Base-by-base conservation (phyloP, 2,888 invertebrate species). In the Alloscopus bannaensis region DNA sequence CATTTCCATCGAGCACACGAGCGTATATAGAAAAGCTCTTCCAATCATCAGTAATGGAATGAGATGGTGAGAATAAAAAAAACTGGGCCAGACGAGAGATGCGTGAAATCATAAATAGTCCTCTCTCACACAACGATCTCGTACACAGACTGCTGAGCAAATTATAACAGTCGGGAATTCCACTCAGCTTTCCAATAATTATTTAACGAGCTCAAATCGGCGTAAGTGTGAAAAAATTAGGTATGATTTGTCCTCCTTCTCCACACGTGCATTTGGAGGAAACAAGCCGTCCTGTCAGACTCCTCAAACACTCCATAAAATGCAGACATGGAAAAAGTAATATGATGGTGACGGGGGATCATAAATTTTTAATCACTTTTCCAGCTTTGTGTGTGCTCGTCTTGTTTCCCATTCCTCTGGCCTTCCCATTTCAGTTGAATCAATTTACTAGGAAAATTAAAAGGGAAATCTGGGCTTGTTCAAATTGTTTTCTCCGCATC, bases 11-110 rank as follows among this genome's bases (percentile, higher is more conserved):
- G 42, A 62, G 36, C 6, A n/a, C 45, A n/a, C n/a, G n/a, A n/a
- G n/a, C 45, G 59, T 42, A 4, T 24, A 8, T n/a, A 1, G 3
- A 42, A 3, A 26, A 42, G 42, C 16, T n/a, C 45, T 64, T 45
- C 8, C 62, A 64, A 64, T 64, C 62, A 42, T 24, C 4, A 24
- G 24, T 64, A 45, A 42, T 64, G 22, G 29, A 6, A 59, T 45
- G 45, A 11, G 45, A 45, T 45, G 45, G n/a, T 45, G n/a, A 45
- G 3, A 3, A 45, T n/a, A n/a, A n/a, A 18, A 45, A 45, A 45
- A 45, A n/a, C n/a, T n/a, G n/a, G n/a, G n/a, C n/a, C n/a, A n/a
- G n/a, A n/a, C n/a, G n/a, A n/a, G n/a, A n/a, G n/a, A n/a, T n/a
- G n/a, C n/a, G n/a, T n/a, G n/a, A n/a, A n/a, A n/a, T n/a, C n/a